Base-by-base conservation (phyloP, 2,797 vertebrate species). In the Anabacerthia variegaticeps region DNA sequence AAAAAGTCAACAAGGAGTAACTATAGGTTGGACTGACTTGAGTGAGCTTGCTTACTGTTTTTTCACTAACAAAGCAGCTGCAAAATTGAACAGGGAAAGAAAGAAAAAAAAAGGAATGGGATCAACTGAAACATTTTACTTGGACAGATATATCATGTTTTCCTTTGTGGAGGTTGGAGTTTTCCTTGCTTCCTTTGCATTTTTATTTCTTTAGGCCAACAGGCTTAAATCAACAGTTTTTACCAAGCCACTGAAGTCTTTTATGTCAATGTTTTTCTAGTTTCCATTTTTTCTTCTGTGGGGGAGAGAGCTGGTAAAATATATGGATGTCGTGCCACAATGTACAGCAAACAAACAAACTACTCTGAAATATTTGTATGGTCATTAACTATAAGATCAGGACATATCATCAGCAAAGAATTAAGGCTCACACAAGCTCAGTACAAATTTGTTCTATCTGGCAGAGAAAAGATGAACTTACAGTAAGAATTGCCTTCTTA, bases 81-180 rank as follows among this genome's bases (percentile, higher is more conserved):
- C 19, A 93, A 87, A 87, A 54, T 1, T 52, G 23, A 76, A 79
- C 7, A 68, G 14, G 5, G 56, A 51, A 32, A 12, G 12, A 16
- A 44, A 5, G 10, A 39, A 46, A 43, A 51, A 16, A 22, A 43
- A 28, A 12, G 3, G 19, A 76, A 14, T 30, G 10, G 22, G 14
- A 66, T 93, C 58, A 72, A 65, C 9, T 9, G 58, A 83, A 95
- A 75, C 44, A 87, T 95, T 95, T 95, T 86, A 58, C 69, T 94
- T 94, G 79, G 85, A 93, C 46, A 43, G 18, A 88, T 67, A 54
- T 36, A 74, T 7, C 9, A 24, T 80, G 10, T 65, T 88, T 93
- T 88, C 13, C 15, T 89, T 93, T 65, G 28, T 75, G 43, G 30
- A 81, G 30, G 24, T 3, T 81, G 34, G 41, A 74, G 61, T 59